Conservation (phyloP, 1,140 invertebrate species). For the Trachymyrmex septentrionalis region DNA sequence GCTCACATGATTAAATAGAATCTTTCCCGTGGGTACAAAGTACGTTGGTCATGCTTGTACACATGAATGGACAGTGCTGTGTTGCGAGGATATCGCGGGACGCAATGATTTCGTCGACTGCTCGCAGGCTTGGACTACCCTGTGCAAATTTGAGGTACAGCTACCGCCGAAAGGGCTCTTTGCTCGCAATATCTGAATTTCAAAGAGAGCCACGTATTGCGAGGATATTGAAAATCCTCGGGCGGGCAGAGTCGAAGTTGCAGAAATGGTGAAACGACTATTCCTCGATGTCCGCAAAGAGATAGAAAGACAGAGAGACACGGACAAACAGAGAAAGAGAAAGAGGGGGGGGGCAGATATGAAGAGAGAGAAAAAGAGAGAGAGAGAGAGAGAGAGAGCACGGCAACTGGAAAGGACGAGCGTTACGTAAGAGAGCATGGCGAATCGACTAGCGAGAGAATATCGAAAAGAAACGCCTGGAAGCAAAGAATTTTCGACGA, state of each 20-base stretch:
- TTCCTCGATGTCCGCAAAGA: slow-evolving; percentile 21
- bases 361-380: neutral
- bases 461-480: neutral
- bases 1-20: neutral
- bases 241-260: slow-evolving; percentile 4
- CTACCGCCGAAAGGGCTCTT: slow-evolving; percentile 30
- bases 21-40: neutral
- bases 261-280: slow-evolving; percentile 14
- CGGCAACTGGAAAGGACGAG: slow-evolving; percentile 33
- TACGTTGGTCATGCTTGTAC: neutral
- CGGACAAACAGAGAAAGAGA: neutral
- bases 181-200: slow-evolving; percentile 60
- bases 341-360: neutral
- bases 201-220: slow-evolving; percentile 48
- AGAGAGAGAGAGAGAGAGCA: neutral
- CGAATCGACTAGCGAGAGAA: neutral
- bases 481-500: neutral
- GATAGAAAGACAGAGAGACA: neutral
- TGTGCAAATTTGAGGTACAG: slow-evolving; percentile 45
- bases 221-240: slow-evolving; percentile 58
- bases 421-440: neutral
- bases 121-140: slow-evolving; percentile 6
- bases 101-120: slow-evolving; percentile 17
- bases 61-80: neutral
- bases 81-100: neutral